phyloP scores from a whole-genome alignment of 2,113 vertebrate species.

The Macroglossus sobrinus region DNA sequence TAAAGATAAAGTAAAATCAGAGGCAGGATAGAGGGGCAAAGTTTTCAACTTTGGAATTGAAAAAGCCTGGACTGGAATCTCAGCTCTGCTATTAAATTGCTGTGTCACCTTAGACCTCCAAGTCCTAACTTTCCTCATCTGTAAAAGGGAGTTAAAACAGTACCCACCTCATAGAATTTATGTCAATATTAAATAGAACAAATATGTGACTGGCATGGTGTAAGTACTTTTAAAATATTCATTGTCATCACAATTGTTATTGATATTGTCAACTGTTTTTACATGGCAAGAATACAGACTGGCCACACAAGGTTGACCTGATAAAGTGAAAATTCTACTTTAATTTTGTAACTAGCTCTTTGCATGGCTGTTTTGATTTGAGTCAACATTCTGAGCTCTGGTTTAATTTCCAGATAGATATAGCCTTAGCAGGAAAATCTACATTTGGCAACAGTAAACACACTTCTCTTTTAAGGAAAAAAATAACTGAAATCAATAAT shows the following conservation, averaged over 20 bases:
- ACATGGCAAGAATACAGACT: background rate
- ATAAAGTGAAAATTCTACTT: slow-evolving; percentile 26
- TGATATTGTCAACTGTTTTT: slow-evolving; percentile 35
- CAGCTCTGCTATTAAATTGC: background rate
- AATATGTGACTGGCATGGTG: background rate
- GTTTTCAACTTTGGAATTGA: slow-evolving; percentile 10
- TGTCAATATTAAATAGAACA: slow-evolving; percentile 26
- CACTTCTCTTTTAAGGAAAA: background rate
- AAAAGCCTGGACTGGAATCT: background rate
- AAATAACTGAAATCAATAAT: background rate
- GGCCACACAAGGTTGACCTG: background rate
- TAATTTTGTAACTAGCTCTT: slow-evolving; percentile 36
- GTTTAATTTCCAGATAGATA: slow-evolving; percentile 51
- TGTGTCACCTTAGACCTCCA: background rate
- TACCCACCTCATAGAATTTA: background rate
- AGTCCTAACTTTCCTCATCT: slow-evolving; percentile 21
- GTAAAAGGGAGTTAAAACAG: slow-evolving; percentile 30
- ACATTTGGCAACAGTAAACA: slow-evolving; percentile 6
- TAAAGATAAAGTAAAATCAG: slow-evolving; percentile 2
- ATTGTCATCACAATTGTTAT: background rate
- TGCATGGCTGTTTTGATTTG: background rate
- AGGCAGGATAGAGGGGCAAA: background rate
- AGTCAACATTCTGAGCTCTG: slow-evolving; percentile 29
- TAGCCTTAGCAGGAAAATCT: background rate
- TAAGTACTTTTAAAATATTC: slow-evolving; percentile 40